Conservation (phyloP, 2,888 invertebrate genomes). For the Eupithecia pulchellata region DNA sequence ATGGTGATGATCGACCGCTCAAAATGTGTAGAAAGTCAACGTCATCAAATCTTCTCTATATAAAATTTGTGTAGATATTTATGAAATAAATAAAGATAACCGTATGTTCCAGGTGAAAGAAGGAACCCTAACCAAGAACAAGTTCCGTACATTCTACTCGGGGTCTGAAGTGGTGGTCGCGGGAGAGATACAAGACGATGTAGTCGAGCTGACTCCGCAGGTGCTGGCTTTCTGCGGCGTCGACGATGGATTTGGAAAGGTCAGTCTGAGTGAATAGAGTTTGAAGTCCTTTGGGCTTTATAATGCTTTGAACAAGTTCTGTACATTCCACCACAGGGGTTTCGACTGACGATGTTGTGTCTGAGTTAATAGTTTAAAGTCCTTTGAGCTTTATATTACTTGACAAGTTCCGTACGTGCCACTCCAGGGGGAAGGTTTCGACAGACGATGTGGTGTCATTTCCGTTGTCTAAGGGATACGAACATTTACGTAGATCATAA, state of each 20-base stretch:
- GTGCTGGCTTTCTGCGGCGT: constrained; percentile 66
- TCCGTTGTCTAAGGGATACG: no score
- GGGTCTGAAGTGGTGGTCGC: constrained; percentile 88
- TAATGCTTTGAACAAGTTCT: no score
- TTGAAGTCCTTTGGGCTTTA: background rate
- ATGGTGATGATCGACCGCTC: background rate
- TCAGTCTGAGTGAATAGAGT: constrained; percentile 37
- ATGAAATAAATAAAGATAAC: background rate
- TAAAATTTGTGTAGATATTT: no score
- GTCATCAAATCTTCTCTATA: no score
- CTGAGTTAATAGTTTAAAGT: background rate
- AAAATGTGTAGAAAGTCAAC: background rate
- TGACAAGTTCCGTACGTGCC: no score
- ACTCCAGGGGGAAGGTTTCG: no score
- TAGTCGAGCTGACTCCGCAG: constrained; percentile 58
- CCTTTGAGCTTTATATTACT: background rate
- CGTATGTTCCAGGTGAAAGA: constrained; percentile 68
- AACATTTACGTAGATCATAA: no score
- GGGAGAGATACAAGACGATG: constrained; percentile 70
- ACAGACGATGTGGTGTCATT: no score
- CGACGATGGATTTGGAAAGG: constrained; percentile 60
- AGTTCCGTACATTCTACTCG: constrained; percentile 85
- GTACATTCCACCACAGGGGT: no score
- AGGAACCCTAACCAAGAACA: constrained; percentile 78
- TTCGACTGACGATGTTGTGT: no score